Conservation (phyloP, 2,797 vertebrate species). For the Sitta carolinensis region DNA sequence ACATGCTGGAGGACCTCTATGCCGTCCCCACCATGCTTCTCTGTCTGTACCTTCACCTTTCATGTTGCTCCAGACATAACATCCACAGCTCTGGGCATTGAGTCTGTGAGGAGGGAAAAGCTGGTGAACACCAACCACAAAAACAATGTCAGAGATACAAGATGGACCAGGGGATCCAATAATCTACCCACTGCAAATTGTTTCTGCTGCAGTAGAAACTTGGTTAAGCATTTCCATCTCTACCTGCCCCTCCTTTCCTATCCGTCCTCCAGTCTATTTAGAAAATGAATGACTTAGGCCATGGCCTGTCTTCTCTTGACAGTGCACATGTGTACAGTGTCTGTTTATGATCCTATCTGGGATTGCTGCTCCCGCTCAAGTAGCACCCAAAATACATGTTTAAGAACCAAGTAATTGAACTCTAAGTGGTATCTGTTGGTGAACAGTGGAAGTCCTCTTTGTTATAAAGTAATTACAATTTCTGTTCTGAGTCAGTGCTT, state of each 20-base stretch:
- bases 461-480: not conserved
- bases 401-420: not conserved
- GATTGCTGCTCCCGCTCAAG: not conserved
- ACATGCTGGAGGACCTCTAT: not conserved
- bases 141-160: rapidly evolving
- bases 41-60: rapidly evolving
- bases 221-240: not conserved
- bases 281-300: not conserved
- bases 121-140: rapidly evolving
- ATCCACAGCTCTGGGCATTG: not conserved
- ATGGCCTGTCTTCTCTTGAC: not conserved
- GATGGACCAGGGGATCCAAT: not conserved
- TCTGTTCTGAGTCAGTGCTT: not conserved
- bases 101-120: not conserved
- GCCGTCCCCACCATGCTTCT: not conserved
- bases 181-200: not conserved
- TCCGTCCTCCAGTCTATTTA: not conserved
- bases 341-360: not conserved
- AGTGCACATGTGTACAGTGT: not conserved
- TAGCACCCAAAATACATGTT: not conserved
- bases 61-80: not conserved
- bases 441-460: not conserved
- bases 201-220: not conserved
- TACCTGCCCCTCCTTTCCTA: not conserved
- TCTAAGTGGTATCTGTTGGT: not conserved